phyloP scores from a whole-genome alignment of 2,113 vertebrate species.

The Calyptomena viridis region DNA sequence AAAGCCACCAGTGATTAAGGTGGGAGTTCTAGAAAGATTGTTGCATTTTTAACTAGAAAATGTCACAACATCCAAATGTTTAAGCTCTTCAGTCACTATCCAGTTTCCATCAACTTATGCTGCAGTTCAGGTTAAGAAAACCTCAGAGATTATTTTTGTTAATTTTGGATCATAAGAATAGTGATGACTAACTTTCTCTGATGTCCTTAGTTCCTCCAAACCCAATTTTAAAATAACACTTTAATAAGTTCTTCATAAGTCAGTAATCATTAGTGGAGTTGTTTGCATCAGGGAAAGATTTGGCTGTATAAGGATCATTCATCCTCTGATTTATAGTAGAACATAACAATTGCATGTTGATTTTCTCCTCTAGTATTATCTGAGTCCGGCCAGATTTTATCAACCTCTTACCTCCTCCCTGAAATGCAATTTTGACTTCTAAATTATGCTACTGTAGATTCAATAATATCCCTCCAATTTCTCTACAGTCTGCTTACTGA shows the following conservation, averaged over 20 bases:
- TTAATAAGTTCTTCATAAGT: neutral
- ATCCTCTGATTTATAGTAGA: neutral
- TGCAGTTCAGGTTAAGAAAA: slow-evolving; percentile 42
- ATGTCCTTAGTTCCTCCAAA: neutral
- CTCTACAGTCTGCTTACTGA: neutral
- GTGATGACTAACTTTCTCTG: slow-evolving; percentile 3
- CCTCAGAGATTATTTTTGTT: neutral
- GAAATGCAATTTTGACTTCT: neutral
- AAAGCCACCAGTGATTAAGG: neutral
- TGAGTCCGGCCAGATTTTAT: neutral
- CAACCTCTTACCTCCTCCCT: neutral
- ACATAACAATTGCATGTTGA: neutral
- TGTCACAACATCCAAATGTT: neutral
- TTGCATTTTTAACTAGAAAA: neutral
- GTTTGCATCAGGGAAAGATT: neutral
- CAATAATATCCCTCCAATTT: neutral
- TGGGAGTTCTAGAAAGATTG: neutral
- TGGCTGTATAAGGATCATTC: neutral
- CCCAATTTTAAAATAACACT: slow-evolving; percentile 8
- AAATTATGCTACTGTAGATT: neutral
- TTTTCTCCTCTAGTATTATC: neutral
- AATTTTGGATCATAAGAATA: slow-evolving; percentile 13
- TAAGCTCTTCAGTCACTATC: slow-evolving; percentile 3
- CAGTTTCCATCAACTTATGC: neutral
- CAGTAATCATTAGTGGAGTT: neutral